A percentile compares a stretch with the other conserved stretches of the same genome.
Conservation (phyloP, 2,888 invertebrate species). For the Epsilonema sp. region DNA sequence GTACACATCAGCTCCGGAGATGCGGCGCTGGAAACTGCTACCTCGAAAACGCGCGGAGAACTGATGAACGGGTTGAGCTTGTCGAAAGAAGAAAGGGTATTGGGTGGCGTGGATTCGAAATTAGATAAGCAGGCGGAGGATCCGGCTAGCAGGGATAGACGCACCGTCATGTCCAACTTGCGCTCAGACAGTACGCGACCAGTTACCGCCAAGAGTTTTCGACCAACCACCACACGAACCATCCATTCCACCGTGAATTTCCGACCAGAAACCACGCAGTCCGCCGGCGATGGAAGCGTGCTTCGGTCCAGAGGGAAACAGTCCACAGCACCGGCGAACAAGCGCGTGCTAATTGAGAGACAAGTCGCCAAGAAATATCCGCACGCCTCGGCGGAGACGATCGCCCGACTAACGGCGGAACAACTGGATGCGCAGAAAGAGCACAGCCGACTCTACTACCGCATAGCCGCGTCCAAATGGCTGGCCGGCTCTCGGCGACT, state of each 20-base stretch:
- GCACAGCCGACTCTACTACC: constrained; percentile 40
- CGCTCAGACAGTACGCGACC: background rate
- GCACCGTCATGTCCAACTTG: background rate
- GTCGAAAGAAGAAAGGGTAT: background rate
- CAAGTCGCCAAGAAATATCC: constrained; percentile 32
- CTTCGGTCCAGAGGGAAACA: no score
- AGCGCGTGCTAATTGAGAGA: background rate
- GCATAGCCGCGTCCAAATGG: constrained; percentile 38
- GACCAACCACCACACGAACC: background rate
- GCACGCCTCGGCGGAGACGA: constrained; percentile 38
- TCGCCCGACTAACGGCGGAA: constrained; percentile 38
- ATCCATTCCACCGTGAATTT: no score
- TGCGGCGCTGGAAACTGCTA: no score
- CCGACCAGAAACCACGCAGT: no score
- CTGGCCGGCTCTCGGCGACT: constrained; percentile 27
- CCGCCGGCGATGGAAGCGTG: no score
- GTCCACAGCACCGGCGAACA: background rate
- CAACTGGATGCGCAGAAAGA: constrained; percentile 35
- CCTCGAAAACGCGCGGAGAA: no score
- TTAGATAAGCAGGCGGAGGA: background rate
- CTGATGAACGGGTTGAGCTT: background rate
- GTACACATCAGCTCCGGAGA: no score
- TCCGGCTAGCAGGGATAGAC: background rate
- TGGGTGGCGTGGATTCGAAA: no score
- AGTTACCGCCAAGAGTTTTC: background rate